These are phyloP conservation scores for Ciconia nigra DNA, from an alignment of 2,797 vertebrate genomes.

Conservation along the genomic window DNA sequence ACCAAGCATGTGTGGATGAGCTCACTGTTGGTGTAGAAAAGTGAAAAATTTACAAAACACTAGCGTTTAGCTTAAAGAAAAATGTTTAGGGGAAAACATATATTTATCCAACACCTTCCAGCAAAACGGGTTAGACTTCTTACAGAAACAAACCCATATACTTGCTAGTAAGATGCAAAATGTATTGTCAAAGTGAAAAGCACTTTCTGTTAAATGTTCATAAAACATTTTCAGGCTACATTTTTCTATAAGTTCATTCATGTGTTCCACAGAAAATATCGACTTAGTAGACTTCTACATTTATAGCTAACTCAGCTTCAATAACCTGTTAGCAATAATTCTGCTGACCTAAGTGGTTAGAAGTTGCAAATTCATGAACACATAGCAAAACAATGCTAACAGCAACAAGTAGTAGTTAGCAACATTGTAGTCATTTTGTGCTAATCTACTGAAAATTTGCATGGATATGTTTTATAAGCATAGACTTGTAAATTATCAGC, in stretches of 20 bases:
- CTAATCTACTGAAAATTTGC: not conserved
- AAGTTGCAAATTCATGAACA: not conserved
- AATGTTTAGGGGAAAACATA: not conserved
- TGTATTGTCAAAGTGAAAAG: not conserved
- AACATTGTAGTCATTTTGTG: not conserved
- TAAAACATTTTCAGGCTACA: not conserved
- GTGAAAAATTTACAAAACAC: not conserved
- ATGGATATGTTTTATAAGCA: not conserved
- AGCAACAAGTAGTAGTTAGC: not conserved
- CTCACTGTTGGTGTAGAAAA: not conserved
- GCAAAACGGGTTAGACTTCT: not conserved
- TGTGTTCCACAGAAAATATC: not conserved
- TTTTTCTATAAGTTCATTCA: not conserved
- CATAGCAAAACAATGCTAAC: not conserved
- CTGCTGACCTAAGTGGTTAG: not conserved
- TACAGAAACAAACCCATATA: not conserved
- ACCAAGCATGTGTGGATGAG: not conserved
- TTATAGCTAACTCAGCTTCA: not conserved
- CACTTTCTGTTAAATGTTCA: not conserved
- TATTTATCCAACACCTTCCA: not conserved
- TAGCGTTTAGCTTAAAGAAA: not conserved
- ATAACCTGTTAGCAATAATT: not conserved
- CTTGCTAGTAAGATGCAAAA: not conserved
- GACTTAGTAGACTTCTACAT: not conserved
- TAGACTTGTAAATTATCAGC: not conserved